Conservation (phyloP, 2,888 invertebrate genomes). For the Adelphocoris suturalis region DNA sequence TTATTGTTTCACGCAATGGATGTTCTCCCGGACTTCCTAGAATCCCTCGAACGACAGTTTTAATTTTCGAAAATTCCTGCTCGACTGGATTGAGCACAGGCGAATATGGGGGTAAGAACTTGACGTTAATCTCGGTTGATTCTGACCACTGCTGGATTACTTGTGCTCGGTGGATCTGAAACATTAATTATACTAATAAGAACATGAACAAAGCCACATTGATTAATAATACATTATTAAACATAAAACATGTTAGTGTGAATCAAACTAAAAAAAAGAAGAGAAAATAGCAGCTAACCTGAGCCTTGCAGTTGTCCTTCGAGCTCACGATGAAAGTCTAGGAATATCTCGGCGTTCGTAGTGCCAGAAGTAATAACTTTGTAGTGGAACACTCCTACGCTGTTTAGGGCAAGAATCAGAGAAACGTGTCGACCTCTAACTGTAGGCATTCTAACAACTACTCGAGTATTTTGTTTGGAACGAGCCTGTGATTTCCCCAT, state of each 20-base stretch:
- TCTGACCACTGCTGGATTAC: constrained; percentile 20
- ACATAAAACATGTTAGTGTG: background rate
- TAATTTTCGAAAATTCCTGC: constrained; percentile 24
- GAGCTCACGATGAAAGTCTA: constrained; percentile 9
- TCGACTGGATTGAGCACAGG: constrained; percentile 3
- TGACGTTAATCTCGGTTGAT: constrained; percentile 7
- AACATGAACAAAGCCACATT: constrained; percentile 19
- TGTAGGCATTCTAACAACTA: constrained; percentile 10
- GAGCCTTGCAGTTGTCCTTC: constrained; percentile 3
- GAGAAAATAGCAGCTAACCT: constrained; percentile 3
- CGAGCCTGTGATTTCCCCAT: constrained; percentile 6
- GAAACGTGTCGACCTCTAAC: constrained; percentile 30
- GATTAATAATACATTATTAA: constrained; percentile 16
- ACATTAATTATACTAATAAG: constrained; percentile 2
- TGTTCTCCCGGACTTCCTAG: constrained; percentile 44
- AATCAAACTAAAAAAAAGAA: constrained; percentile 6
- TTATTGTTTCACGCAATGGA: background rate
- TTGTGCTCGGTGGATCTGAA: constrained; percentile 14
- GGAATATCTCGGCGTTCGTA: constrained; percentile 31
- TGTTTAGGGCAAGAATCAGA: constrained; percentile 11
- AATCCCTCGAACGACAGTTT: constrained; percentile 37
- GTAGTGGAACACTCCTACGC: constrained; percentile 12
- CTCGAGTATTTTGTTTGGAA: too few relatives aligned
- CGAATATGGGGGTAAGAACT: constrained; percentile 13
- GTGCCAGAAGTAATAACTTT: constrained; percentile 18